Conservation (phyloP, 2,113 vertebrate species). For the Prionailurus bengalensis region DNA sequence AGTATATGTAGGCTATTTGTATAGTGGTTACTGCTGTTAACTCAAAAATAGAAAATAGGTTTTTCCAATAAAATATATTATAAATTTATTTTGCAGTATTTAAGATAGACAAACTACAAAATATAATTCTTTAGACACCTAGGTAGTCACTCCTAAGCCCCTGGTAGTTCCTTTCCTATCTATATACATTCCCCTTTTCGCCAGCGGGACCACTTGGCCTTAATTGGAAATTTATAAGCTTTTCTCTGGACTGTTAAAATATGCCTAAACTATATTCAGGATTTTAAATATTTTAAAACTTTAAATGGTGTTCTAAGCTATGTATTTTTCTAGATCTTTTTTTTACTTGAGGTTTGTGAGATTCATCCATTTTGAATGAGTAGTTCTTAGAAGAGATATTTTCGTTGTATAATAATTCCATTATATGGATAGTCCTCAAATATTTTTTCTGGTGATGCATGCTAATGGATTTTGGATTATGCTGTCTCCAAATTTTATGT, state of each 20-base stretch:
- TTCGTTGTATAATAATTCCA: background rate
- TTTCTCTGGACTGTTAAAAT: background rate
- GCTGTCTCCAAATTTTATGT: background rate
- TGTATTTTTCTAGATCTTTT: background rate
- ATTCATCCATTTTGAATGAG: background rate
- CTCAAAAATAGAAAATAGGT: background rate
- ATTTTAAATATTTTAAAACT: constrained; percentile 10
- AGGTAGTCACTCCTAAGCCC: background rate
- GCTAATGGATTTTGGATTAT: background rate
- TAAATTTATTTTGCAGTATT: constrained; percentile 10
- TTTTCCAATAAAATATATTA: background rate
- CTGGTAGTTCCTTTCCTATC: background rate
- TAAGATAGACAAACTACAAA: background rate
- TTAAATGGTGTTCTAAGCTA: background rate
- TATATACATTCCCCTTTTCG: background rate
- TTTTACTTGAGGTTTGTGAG: background rate
- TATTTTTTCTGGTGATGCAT: background rate
- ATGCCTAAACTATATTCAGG: background rate
- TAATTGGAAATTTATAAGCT: background rate
- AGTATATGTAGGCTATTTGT: background rate
- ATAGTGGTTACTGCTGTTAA: background rate
- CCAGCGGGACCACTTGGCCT: background rate
- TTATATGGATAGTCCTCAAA: background rate
- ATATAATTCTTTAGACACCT: background rate
- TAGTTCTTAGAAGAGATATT: background rate